phyloP scores from a whole-genome alignment of 1,140 invertebrate genomes.

The Drosophila melanogaster region DNA sequence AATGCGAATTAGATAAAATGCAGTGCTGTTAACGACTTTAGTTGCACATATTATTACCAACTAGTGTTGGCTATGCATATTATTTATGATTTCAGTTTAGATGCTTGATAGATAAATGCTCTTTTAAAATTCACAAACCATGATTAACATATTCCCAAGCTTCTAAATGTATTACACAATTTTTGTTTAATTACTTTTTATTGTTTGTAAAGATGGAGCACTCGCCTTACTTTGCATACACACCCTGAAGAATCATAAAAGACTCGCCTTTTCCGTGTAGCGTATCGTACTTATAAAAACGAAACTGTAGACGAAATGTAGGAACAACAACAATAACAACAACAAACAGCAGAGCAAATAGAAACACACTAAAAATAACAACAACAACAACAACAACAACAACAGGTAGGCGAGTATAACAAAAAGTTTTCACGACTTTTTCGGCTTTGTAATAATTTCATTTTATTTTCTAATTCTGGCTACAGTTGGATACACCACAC shows the following conservation, averaged over 20 bases:
- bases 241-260: conserved; percentile 18
- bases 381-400: conserved; percentile 8
- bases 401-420: not conserved
- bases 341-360: not conserved
- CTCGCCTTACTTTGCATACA: conserved; percentile 4
- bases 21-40: too few relatives aligned
- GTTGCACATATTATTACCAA: too few relatives aligned
- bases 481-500: conserved; percentile 15
- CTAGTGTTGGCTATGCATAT: too few relatives aligned
- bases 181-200: not conserved
- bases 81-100: too few relatives aligned
- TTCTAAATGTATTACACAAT: not conserved
- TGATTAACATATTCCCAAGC: too few relatives aligned
- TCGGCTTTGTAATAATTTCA: conserved; percentile 38
- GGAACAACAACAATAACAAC: too few relatives aligned
- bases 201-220: not conserved
- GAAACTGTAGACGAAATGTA: conserved; percentile 17
- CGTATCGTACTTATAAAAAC: conserved; percentile 33
- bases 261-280: conserved; percentile 2
- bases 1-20: too few relatives aligned
- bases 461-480: conserved; percentile 25
- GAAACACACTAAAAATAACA: conserved; percentile 5
- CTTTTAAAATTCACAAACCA: too few relatives aligned
- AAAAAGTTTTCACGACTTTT: conserved; percentile 23
- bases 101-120: too few relatives aligned